Percentiles rank a stretch among this genome's conserved stretches.
Conservation (phyloP, 2,113 vertebrate species). For the Lophotis ruficrista region DNA sequence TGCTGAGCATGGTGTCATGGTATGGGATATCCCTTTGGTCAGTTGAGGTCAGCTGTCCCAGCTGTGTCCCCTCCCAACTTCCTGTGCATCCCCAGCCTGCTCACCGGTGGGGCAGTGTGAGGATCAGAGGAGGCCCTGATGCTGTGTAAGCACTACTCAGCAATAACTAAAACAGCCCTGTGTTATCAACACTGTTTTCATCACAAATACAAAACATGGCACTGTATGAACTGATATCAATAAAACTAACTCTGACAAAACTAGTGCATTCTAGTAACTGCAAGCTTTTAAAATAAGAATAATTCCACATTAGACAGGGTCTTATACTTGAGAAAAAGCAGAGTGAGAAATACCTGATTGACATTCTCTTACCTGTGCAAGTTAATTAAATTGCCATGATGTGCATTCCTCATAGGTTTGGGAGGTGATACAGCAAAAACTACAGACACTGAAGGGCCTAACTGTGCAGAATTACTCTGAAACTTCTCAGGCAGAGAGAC, state of each 20-base stretch:
- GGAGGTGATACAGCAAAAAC: not conserved
- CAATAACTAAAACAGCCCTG: not conserved
- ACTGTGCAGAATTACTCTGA: not conserved
- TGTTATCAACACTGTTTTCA: not conserved
- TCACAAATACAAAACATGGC: not conserved
- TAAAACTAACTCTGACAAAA: not conserved
- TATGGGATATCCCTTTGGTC: not conserved
- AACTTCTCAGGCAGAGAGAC: not conserved
- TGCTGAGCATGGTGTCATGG: not conserved
- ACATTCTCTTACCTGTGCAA: not conserved
- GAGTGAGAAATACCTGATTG: not conserved
- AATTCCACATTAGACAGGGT: not conserved
- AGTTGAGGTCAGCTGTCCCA: not conserved
- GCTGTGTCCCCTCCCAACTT: not conserved
- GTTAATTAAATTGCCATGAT: not conserved
- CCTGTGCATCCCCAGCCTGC: not conserved
- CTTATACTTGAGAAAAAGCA: not conserved
- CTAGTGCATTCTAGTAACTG: not conserved
- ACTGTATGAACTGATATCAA: not conserved
- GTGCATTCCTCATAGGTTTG: not conserved
- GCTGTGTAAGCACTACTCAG: not conserved
- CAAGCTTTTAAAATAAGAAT: not conserved
- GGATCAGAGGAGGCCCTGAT: not conserved
- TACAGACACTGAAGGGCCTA: not conserved
- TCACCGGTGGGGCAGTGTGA: accelerated